Evolutionary conservation across 2,888 invertebrate species (phyloP), one percentile per base, ranked within the genome.

Genomic region (Caenorhabditis sp.): DNA sequence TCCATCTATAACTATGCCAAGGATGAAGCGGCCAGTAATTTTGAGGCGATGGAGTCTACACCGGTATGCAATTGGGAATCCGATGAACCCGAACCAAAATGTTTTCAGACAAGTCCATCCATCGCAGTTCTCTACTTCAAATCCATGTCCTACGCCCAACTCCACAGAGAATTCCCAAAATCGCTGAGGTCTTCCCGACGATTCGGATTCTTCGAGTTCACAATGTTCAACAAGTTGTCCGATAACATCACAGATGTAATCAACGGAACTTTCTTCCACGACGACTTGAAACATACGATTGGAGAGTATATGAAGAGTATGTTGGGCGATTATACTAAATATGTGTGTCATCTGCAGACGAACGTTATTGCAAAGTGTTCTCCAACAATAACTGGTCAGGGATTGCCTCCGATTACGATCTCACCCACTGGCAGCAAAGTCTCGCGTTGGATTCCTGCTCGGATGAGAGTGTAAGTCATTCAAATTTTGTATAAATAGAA

Each of bases 151-250:
- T 50, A 55, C n/a, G 35, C 70, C 8, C 76, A 76, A 35, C 65
- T 77, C 13, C 61, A 50, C 28, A 24, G 81, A 55, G 76, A 81
- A 9, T 68, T 81, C 32, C 76, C 74, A 40, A 69, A 80, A 26
- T 62, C 62, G 24, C 28, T 69, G 9, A 58, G 64, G 22, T 40
- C 55, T 9, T 51, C 67, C 6, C 58, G 56, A 37, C 50, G 47
- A 64, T 65, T 67, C n/a, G 58, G 60, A 32, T 74, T 80, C 28
- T 64, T 64, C 26, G 37, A 37, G 18, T 80, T 76, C 20, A 24
- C 70, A n/a, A 81, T 76, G 81, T 77, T 71, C 71, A 81, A 71
- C 28, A 81, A 81, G 35, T 70, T 80, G 15, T 74, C 74, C 13
- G 58, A 70, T 26, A 70, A 74, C 15, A 60, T 70, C 20, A 65